Conservation (phyloP, 92 coral and sea anemone species). For the Pocillopora grandis region DNA sequence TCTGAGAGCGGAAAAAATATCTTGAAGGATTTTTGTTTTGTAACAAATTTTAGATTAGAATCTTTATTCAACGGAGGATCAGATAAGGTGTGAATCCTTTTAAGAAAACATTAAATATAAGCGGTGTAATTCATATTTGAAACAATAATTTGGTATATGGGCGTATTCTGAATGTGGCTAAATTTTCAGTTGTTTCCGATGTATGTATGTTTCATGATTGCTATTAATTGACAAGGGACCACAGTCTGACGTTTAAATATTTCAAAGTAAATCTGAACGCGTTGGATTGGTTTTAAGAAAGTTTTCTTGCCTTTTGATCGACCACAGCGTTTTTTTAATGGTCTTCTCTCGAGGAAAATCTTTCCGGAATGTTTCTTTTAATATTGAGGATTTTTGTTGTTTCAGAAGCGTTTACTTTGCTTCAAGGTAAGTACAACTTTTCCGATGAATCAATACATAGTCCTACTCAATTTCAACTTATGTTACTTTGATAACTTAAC, state of each 20-base stretch:
- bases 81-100: neutral
- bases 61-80: neutral
- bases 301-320: neutral
- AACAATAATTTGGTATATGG: slow-evolving; percentile 13
- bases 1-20: neutral
- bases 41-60: neutral
- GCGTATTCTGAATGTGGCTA: neutral
- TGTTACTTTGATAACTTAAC: neutral
- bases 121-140: neutral
- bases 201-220: slow-evolving; percentile 23
- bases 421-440: slow-evolving; percentile 3
- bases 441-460: neutral
- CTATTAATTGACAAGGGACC: slow-evolving; percentile 23
- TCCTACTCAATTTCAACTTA: neutral
- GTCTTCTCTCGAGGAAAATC: neutral
- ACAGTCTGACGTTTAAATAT: slow-evolving; percentile 11
- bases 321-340: neutral
- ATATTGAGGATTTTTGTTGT: neutral
- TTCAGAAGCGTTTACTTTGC: slow-evolving; percentile 6
- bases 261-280: slow-evolving; percentile 23
- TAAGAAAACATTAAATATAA: neutral
- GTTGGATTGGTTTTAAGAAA: neutral
- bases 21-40: slow-evolving; percentile 1
- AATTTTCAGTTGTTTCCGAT: slow-evolving; percentile 1
- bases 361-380: neutral